phyloP scores from a whole-genome alignment of 2,888 invertebrate genomes.

The Mechanitis messenoides region DNA sequence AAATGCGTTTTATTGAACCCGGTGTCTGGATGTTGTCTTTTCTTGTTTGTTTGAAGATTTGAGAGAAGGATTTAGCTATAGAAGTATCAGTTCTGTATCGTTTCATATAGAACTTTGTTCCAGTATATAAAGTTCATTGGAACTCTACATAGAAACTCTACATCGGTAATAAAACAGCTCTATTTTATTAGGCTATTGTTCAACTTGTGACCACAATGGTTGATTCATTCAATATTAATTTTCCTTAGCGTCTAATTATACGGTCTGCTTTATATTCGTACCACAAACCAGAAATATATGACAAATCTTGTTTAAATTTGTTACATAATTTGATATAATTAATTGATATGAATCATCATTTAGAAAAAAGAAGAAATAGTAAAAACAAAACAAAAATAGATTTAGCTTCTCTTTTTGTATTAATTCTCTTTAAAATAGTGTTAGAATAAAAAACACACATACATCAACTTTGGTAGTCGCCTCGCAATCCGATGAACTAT shows the following conservation, averaged over 20 bases:
- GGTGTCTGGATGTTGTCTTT: slow-evolving; percentile 3
- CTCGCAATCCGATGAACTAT: too few relatives aligned
- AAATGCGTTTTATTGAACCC: slow-evolving; percentile 25
- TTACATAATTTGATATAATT: neutral
- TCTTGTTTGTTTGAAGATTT: neutral
- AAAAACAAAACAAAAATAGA: too few relatives aligned
- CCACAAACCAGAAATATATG: neutral
- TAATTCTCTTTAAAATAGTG: too few relatives aligned
- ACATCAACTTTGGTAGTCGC: too few relatives aligned
- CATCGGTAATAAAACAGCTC: slow-evolving; percentile 3
- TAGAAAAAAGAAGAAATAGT: too few relatives aligned
- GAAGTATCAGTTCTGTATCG: too few relatives aligned
- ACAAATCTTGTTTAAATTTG: neutral
- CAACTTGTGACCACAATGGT: slow-evolving; percentile 22
- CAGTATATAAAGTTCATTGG: too few relatives aligned
- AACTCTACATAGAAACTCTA: neutral
- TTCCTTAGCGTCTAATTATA: slow-evolving; percentile 10
- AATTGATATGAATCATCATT: too few relatives aligned
- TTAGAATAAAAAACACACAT: too few relatives aligned
- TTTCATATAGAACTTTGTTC: too few relatives aligned
- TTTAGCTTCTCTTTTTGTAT: too few relatives aligned
- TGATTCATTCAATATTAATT: slow-evolving; percentile 22
- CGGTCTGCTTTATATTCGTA: slow-evolving; percentile 10
- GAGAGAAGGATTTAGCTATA: neutral
- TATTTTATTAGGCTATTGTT: slow-evolving; percentile 21